Percentiles rank a stretch among this genome's conserved stretches.
Evolutionary conservation across 2,797 vertebrate species (phyloP).

Genomic region (Ficedula albicollis): DNA sequence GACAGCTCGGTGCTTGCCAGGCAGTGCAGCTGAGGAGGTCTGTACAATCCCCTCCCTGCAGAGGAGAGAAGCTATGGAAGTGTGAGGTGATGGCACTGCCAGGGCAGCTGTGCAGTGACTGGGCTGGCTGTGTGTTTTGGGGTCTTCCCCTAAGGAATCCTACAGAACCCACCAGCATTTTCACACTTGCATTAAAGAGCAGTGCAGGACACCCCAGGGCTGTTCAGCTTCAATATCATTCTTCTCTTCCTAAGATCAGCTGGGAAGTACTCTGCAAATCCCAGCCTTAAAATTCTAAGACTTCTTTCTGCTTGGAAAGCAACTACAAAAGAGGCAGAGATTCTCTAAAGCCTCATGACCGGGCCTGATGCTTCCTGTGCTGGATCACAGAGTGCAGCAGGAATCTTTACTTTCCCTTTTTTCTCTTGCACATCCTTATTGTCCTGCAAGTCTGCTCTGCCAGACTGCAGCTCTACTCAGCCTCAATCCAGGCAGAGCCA

Average conservation of each 20-base stretch:
- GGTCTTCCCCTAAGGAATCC: not conserved
- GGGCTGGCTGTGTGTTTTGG: not conserved
- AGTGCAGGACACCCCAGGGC: not conserved
- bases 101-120: not conserved
- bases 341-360: not conserved
- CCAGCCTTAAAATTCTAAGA: not conserved
- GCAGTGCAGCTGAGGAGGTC: not conserved
- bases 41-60: not conserved
- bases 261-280: not conserved
- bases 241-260: not conserved
- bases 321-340: not conserved
- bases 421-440: not conserved
- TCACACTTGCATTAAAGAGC: not conserved
- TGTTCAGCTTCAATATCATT: not conserved
- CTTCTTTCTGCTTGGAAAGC: not conserved
- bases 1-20: not conserved
- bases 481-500: not conserved
- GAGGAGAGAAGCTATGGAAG: not conserved
- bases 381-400: not conserved
- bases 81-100: not conserved
- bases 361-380: not conserved
- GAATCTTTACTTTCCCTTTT: not conserved
- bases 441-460: not conserved
- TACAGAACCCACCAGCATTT: not conserved
- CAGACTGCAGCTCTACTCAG: not conserved